A percentile compares a stretch with the other conserved stretches of the same genome.
Evolutionary conservation across 1,140 invertebrate genomes (phyloP).

Genomic region (Episyrphus balteatus): DNA sequence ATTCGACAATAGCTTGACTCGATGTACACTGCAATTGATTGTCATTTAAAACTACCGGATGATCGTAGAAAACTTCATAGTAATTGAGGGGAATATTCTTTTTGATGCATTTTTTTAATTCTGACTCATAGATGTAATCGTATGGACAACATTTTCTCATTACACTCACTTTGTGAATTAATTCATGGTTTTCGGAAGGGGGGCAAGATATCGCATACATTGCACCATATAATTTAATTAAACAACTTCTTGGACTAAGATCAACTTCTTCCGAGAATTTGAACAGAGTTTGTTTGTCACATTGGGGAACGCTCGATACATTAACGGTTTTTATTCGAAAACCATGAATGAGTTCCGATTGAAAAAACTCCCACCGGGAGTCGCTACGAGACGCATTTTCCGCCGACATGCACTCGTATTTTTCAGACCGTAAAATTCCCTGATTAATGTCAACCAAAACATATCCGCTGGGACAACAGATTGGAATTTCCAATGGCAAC

Average conservation of each 20-base stretch:
- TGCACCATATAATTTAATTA: neutral
- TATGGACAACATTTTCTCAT: slow-evolving; percentile 20
- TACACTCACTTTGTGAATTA: slow-evolving; percentile 1
- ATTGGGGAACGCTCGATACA: neutral
- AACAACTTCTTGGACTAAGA: slow-evolving; percentile 1
- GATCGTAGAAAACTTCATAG: slow-evolving; percentile 13
- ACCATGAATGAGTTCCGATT: too few species aligned
- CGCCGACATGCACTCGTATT: too few species aligned
- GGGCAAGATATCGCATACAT: slow-evolving; percentile 3
- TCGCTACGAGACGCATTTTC: too few species aligned
- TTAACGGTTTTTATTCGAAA: too few species aligned
- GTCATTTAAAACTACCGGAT: slow-evolving; percentile 12
- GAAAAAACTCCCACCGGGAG: too few species aligned
- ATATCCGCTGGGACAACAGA: too few species aligned
- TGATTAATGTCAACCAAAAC: too few species aligned
- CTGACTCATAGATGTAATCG: slow-evolving; percentile 12
- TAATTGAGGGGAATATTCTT: slow-evolving; percentile 5
- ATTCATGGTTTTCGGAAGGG: neutral
- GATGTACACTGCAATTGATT: slow-evolving; percentile 10
- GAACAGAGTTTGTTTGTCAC: slow-evolving; percentile 1
- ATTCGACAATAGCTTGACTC: slow-evolving; percentile 17
- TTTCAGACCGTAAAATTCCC: too few species aligned
- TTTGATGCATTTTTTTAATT: slow-evolving; percentile 9
- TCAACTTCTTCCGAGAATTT: slow-evolving; percentile 2
- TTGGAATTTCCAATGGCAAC: too few species aligned